Base-by-base conservation (phyloP, 2,113 vertebrate species). In the Delphinapterus leucas region DNA sequence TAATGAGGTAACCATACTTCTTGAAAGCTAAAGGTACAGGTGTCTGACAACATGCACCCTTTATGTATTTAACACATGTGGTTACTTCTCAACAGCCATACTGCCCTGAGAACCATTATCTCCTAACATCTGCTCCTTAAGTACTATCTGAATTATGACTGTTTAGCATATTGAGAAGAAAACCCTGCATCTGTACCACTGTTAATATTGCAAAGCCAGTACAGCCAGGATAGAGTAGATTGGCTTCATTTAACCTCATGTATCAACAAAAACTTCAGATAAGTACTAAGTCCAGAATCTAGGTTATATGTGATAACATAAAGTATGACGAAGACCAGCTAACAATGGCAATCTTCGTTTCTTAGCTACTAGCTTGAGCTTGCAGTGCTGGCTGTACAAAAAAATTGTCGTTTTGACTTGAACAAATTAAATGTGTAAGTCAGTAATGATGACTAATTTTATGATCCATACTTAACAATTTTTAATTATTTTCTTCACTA, bases 401-500 rank as follows among this genome's bases (percentile, higher is more conserved):
- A 80, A 53, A 61, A 71, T 3, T 53, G 58, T 88, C 55, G 33
- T 90, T 82, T 86, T 76, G 73, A 95, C 60, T 74, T 79, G 38
- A 92, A 2, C 17, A 91, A 84, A 38, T 26, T 88, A 0, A 31
- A 49, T 65, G 12, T 95, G 15, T 65, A 77, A 94, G 33, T 87
- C 49, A 95, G 31, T 81, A 90, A 86, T 60, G 2, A 20, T 88
- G 41, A 90, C 63, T 96, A 94, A 90, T 21, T 65, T 1, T 31
- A 1, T 20, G 9, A 97, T 77, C 41, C 0, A 0, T 71, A 94
- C 49, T 8, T 36, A 68, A 88, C 6, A 77, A 11, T 83, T 88
- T 84, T 68, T 17, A 70, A 93, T 92, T 83, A 61, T 44, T 76
- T 96, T 96, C 11, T 89, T 93, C 38, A 28, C 18, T 88, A 41